A percentile compares a stretch with the other conserved stretches of the same genome.
Evolutionary conservation across 2,888 invertebrate species (phyloP).

Genomic region (Caenorhabditis imperialis): DNA sequence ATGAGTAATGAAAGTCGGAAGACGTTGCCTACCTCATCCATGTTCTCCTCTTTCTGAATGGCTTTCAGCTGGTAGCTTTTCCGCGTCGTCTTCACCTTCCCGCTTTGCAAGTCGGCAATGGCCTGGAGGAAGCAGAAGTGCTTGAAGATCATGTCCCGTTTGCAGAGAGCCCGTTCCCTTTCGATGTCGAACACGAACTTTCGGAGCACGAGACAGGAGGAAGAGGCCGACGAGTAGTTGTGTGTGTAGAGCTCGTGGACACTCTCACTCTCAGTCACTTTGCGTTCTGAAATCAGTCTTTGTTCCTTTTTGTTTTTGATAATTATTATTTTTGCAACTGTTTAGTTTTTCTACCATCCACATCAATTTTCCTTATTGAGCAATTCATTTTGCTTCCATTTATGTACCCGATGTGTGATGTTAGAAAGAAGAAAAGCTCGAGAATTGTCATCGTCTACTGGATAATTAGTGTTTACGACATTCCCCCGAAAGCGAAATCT

Average conservation of each 20-base stretch:
- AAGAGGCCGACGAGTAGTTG: constrained; percentile 97
- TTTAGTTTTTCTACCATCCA: too few relatives aligned
- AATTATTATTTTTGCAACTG: too few relatives aligned
- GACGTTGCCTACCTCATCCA: constrained; percentile 82
- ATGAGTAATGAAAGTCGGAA: neutral
- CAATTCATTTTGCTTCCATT: too few relatives aligned
- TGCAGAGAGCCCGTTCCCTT: constrained; percentile 79
- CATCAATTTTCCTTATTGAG: too few relatives aligned
- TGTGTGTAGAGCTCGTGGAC: constrained; percentile 98
- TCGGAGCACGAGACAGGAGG: constrained; percentile 89
- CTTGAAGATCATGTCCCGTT: constrained; percentile 87
- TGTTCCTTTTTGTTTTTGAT: too few relatives aligned
- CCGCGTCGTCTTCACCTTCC: constrained; percentile 77
- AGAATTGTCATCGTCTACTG: too few relatives aligned
- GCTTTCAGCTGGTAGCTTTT: constrained; percentile 96
- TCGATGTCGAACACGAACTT: constrained; percentile 79
- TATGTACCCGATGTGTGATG: too few relatives aligned
- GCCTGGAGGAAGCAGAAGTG: constrained; percentile 78
- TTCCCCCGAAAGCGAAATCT: too few relatives aligned
- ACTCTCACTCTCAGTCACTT: constrained; percentile 91
- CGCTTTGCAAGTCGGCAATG: constrained; percentile 66
- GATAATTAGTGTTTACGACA: too few relatives aligned
- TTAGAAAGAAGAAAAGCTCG: too few relatives aligned
- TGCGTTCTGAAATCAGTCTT: constrained; percentile 85
- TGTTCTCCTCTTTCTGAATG: constrained; percentile 90